phyloP scores from a whole-genome alignment of 92 coral and sea anemone species.

The Parazoanthus darwini region DNA sequence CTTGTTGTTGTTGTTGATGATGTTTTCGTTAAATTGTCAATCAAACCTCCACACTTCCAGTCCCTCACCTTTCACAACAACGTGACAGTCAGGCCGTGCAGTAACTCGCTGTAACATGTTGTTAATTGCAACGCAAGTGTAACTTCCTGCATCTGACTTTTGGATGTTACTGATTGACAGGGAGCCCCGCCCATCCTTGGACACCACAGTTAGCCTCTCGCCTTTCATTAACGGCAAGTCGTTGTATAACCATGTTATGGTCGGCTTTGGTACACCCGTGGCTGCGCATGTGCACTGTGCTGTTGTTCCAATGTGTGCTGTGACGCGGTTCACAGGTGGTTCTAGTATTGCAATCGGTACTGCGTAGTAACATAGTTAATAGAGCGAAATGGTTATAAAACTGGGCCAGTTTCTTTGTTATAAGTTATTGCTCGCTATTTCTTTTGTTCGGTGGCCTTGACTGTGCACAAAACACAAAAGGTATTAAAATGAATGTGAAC shows the following conservation, averaged over 20 bases:
- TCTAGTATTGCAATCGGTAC: not conserved
- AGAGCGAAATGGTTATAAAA: too few species aligned
- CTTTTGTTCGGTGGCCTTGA: too few species aligned
- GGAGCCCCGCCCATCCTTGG: conserved; percentile 14
- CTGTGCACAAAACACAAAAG: too few species aligned
- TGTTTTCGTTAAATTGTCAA: not conserved
- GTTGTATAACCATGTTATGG: conserved; percentile 11
- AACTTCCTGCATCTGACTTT: not conserved
- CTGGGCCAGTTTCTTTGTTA: too few species aligned
- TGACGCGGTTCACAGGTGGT: not conserved
- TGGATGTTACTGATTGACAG: conserved; percentile 17
- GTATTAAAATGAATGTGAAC: too few species aligned
- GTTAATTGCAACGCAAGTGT: conserved; percentile 5
- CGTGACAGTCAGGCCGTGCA: not conserved
- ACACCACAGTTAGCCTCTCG: conserved; percentile 4
- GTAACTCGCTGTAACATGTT: conserved; percentile 21
- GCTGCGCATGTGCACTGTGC: conserved; percentile 3
- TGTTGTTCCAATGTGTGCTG: conserved; percentile 7
- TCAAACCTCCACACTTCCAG: not conserved
- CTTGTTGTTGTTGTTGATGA: too few species aligned
- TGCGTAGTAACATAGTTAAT: not conserved
- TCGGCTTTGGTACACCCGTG: conserved; percentile 15
- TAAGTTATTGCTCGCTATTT: too few species aligned
- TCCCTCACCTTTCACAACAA: not conserved
- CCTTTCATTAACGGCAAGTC: conserved; percentile 17